A percentile compares a stretch with the other conserved stretches of the same genome.
phyloP scores from a whole-genome alignment of 2,113 vertebrate genomes.

The Thalassoma bifasciatum region DNA sequence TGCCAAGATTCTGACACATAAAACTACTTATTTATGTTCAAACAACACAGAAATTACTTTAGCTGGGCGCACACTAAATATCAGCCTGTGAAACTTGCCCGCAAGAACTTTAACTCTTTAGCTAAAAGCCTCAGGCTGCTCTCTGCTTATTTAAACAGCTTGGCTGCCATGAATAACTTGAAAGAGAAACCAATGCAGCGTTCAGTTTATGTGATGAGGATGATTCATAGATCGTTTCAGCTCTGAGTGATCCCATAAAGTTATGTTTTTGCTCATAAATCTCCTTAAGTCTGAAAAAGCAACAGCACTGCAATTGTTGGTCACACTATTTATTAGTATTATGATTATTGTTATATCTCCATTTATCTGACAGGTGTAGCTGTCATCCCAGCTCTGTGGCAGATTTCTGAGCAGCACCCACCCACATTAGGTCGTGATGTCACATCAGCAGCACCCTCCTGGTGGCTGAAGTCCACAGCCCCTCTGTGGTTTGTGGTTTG shows the following conservation, averaged over 20 bases:
- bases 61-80: slow-evolving; percentile 25
- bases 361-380: slow-evolving; percentile 47
- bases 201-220: background rate
- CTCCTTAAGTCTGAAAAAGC: slow-evolving; percentile 10
- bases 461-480: slow-evolving; percentile 40
- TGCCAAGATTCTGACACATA: slow-evolving; percentile 54
- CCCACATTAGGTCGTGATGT: slow-evolving; percentile 35
- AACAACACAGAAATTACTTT: slow-evolving; percentile 20
- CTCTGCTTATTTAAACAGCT: slow-evolving; percentile 17
- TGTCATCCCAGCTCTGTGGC: slow-evolving; percentile 45
- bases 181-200: background rate
- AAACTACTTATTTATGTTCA: slow-evolving; percentile 42
- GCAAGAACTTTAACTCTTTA: background rate
- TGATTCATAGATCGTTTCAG: slow-evolving; percentile 23
- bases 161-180: background rate
- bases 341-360: slow-evolving; percentile 30
- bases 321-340: slow-evolving; percentile 31
- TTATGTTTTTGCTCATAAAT: slow-evolving; percentile 4
- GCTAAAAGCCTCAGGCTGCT: background rate
- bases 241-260: background rate
- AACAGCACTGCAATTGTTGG: slow-evolving; percentile 3
- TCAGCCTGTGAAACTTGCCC: slow-evolving; percentile 15
- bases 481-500: slow-evolving; percentile 59
- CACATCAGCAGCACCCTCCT: slow-evolving; percentile 73
- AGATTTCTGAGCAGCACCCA: background rate